Percentiles rank a stretch among this genome's conserved stretches.
These are phyloP conservation scores for Drosophila mettleri DNA, from an alignment of 2,888 invertebrate genomes.

Conservation along the genomic window DNA sequence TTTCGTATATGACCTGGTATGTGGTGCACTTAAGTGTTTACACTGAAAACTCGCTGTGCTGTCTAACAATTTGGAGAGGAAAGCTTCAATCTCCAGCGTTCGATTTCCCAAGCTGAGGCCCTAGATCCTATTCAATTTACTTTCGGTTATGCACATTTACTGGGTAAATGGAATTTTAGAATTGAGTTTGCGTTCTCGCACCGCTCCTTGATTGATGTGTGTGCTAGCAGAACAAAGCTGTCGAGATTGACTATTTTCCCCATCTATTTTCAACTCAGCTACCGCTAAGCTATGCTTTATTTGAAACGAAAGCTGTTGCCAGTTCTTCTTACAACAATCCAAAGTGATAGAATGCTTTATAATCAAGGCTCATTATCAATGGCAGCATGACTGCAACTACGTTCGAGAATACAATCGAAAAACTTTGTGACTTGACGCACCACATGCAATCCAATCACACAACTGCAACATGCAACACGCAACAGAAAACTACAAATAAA, in stretches of 20 bases:
- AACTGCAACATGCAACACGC: conserved; percentile 1
- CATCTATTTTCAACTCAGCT: conserved; percentile 36
- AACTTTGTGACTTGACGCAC: conserved; percentile 11
- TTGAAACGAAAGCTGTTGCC: conserved; percentile 13
- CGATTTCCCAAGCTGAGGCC: conserved; percentile 11
- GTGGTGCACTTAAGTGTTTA: conserved; percentile 33
- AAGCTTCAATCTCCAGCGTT: conserved; percentile 29
- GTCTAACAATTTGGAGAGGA: conserved; percentile 35
- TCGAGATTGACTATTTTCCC: conserved; percentile 35
- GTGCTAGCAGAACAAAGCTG: conserved; percentile 30
- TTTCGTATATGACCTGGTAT: conserved; percentile 21
- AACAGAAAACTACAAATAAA: neutral
- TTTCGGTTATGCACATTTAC: conserved; percentile 30
- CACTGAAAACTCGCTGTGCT: conserved; percentile 28
- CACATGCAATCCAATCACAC: neutral
- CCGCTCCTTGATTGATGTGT: conserved; percentile 47
- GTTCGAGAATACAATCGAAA: conserved; percentile 12
- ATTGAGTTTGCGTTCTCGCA: conserved; percentile 20
- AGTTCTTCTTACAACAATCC: neutral
- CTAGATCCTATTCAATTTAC: conserved; percentile 41
- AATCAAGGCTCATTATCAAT: conserved; percentile 47
- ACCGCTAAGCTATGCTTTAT: conserved; percentile 25
- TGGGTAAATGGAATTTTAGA: conserved; percentile 40
- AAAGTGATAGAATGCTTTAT: conserved; percentile 28
- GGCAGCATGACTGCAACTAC: neutral